Evolutionary conservation across 2,888 invertebrate genomes (phyloP).

Genomic region (Ashinkailepas kermadecensis): DNA sequence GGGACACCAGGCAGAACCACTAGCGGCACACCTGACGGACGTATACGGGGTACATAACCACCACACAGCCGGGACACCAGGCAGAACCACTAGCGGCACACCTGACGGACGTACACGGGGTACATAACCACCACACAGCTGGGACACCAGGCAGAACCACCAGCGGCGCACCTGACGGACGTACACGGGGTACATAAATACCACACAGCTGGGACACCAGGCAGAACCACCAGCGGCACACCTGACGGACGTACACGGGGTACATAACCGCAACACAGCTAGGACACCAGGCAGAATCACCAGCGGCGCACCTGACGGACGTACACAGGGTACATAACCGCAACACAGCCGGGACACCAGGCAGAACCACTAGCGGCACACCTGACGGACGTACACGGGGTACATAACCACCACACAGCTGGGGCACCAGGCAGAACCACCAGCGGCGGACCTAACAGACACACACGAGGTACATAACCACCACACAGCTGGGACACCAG

Average conservation of each 20-base stretch:
- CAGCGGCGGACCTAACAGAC: slow-evolving; percentile 42
- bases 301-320: slow-evolving; percentile 47
- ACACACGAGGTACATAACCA: no score
- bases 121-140: no score
- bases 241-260: slow-evolving; percentile 37
- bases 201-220: slow-evolving; percentile 52
- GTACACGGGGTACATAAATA: no score
- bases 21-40: no score
- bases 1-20: no score
- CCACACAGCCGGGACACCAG: slow-evolving; percentile 47
- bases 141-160: no score
- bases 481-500: no score
- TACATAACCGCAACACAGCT: slow-evolving; percentile 35
- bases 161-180: no score
- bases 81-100: slow-evolving; percentile 57
- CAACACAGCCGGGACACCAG: no score
- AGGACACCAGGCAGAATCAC: slow-evolving; percentile 60
- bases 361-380: no score
- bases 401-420: slow-evolving; percentile 46
- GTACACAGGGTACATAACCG: slow-evolving; percentile 17
- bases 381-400: no score
- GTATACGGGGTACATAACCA: no score
- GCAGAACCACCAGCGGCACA: slow-evolving; percentile 57
- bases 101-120: slow-evolving; percentile 36
- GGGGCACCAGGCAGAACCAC: slow-evolving; percentile 60